phyloP scores from a whole-genome alignment of 2,113 vertebrate species.

The Emydura subglobosa region DNA sequence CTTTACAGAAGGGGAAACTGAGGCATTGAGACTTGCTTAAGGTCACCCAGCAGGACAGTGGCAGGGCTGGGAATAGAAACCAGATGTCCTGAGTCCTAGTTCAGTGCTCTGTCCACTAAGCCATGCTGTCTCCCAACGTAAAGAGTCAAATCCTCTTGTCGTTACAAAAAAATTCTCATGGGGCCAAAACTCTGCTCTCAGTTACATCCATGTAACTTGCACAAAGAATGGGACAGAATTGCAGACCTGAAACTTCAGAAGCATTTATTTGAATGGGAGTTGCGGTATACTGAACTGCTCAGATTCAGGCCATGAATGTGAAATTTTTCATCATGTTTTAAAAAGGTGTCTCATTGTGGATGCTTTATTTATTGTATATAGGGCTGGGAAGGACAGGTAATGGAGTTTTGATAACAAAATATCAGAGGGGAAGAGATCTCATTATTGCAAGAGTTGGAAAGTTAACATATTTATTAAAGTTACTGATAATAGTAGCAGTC shows the following conservation, averaged over 20 bases:
- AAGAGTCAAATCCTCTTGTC: neutral
- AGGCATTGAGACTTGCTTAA: neutral
- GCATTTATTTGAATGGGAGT: neutral
- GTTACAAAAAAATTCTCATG: neutral
- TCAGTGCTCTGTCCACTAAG: neutral
- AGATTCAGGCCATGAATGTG: slow-evolving; percentile 20
- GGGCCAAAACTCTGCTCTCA: neutral
- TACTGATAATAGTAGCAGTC: slow-evolving; percentile 46
- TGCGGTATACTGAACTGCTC: neutral
- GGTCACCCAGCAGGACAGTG: neutral
- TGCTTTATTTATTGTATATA: slow-evolving; percentile 35
- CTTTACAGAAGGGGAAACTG: neutral
- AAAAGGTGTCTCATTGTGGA: slow-evolving; percentile 37
- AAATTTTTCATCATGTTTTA: neutral
- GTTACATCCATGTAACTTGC: neutral
- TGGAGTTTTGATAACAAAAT: slow-evolving; percentile 37
- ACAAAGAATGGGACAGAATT: neutral
- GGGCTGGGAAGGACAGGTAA: slow-evolving; percentile 51
- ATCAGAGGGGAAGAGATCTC: slow-evolving; percentile 19
- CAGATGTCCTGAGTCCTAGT: neutral
- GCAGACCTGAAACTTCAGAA: neutral
- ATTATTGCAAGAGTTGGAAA: slow-evolving; percentile 41
- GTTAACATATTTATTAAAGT: slow-evolving; percentile 52
- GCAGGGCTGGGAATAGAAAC: neutral
- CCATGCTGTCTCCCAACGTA: neutral